Evolutionary conservation across 2,797 vertebrate genomes (phyloP), one percentile per base, ranked within the genome.

Genomic region (Steatocranus sp.): DNA sequence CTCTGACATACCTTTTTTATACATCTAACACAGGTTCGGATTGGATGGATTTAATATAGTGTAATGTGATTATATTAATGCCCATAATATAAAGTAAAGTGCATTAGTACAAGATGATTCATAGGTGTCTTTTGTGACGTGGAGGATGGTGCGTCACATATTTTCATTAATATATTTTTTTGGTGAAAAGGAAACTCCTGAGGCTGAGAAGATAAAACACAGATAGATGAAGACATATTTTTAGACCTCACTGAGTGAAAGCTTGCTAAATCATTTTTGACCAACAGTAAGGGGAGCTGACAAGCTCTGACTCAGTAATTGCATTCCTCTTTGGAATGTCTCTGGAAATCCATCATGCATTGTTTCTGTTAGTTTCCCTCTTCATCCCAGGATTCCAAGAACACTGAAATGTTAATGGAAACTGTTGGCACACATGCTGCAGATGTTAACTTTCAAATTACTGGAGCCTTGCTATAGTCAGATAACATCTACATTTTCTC

Each of bases 381-480:
- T 88, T 91, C 79, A 87, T 63, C 68, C 48, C 56, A 36, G 74
- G 76, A 82, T 68, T 86, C 74, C 51, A 27, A 25, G 56, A n/a
- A 53, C 78, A 80, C 68, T 88, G 79, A 88, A 80, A 77, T 88
- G 43, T 90, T 90, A 88, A 93, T 92, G 87, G 86, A 86, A 89
- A 53, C 78, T 84, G 51, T 83, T 83, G 36, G 32, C 70, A 56
- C 32, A 36, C 38, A 50, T 23, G 79, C 27, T 63, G 74, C 43
- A 81, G 76, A 91, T 73, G 51, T 83, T 87, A 75, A 82, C 83
- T 86, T 83, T 83, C 14, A 73, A 80, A 87, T 87, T 48, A 91
- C 43, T 48, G 76, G n/a, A 38, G 75, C 15, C 12, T 38, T 68
- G 68, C 46, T 79, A 18, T 5, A 48, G 18, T 74, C 2, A 50